Evolutionary conservation across 2,113 vertebrate species (phyloP).

Genomic region (Halichoerus grypus): DNA sequence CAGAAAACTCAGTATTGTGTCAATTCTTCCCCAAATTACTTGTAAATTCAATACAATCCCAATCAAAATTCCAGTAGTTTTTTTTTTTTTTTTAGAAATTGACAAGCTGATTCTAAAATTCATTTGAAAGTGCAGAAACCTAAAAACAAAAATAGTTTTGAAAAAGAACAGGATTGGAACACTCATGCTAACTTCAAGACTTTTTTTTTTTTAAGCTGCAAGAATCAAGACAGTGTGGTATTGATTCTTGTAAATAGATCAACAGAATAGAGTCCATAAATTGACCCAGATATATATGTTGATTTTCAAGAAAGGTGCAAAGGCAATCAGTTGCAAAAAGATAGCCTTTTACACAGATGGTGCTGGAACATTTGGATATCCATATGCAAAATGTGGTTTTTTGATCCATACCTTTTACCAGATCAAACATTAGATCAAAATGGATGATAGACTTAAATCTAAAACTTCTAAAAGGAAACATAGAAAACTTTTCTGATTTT

Average conservation of each 20-base stretch:
- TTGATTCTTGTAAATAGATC: not conserved
- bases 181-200: not conserved
- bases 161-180: not conserved
- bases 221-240: not conserved
- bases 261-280: not conserved
- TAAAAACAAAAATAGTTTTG: not conserved
- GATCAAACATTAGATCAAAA: not conserved
- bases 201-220: not conserved
- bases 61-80: not conserved
- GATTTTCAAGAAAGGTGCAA: not conserved
- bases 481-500: constrained; percentile 15
- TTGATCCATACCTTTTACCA: not conserved
- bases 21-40: not conserved
- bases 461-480: not conserved
- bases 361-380: not conserved
- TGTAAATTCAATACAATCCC: not conserved
- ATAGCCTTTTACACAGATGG: not conserved
- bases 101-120: not conserved
- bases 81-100: not conserved
- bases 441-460: not conserved
- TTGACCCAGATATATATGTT: not conserved
- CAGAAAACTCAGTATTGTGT: not conserved
- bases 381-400: not conserved
- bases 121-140: not conserved
- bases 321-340: not conserved